phyloP scores from a whole-genome alignment of 2,888 invertebrate genomes.

The Laspeyria flexula region DNA sequence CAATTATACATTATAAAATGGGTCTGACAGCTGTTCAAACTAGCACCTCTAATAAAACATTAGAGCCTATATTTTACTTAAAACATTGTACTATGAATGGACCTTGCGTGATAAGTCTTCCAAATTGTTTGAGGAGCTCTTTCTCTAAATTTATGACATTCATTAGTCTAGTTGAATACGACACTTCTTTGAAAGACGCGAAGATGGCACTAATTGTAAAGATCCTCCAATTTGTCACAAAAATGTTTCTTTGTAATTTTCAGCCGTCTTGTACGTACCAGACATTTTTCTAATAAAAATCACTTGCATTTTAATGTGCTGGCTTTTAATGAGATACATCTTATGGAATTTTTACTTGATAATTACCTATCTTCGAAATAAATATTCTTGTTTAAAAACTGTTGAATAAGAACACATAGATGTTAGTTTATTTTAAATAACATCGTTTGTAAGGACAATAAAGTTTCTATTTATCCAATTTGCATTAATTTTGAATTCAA shows the following conservation, averaged over 20 bases:
- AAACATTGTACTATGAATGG: slow-evolving; percentile 35
- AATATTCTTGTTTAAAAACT: too few relatives aligned
- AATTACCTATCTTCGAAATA: too few relatives aligned
- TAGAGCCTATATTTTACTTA: slow-evolving; percentile 28
- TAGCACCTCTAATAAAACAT: background rate
- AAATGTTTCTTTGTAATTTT: slow-evolving; percentile 59
- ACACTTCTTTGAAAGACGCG: slow-evolving; percentile 73
- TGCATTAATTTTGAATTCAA: too few relatives aligned
- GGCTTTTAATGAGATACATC: too few relatives aligned
- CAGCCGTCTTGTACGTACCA: slow-evolving; percentile 12
- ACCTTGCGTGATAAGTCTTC: slow-evolving; percentile 59
- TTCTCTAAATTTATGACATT: slow-evolving; percentile 73
- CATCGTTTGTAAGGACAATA: too few relatives aligned
- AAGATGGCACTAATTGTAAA: slow-evolving; percentile 75
- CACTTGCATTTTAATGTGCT: slow-evolving; percentile 26
- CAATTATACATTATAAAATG: too few relatives aligned
- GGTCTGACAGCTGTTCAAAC: too few relatives aligned
- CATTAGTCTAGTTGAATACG: slow-evolving; percentile 78
- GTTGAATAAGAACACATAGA: too few relatives aligned
- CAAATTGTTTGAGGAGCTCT: slow-evolving; percentile 68
- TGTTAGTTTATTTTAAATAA: too few relatives aligned
- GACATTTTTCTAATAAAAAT: slow-evolving; percentile 30
- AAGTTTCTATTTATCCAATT: too few relatives aligned
- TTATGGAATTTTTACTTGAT: too few relatives aligned
- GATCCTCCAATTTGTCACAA: slow-evolving; percentile 73